phyloP scores from a whole-genome alignment of 2,113 vertebrate genomes.

The Cebus imitator region DNA sequence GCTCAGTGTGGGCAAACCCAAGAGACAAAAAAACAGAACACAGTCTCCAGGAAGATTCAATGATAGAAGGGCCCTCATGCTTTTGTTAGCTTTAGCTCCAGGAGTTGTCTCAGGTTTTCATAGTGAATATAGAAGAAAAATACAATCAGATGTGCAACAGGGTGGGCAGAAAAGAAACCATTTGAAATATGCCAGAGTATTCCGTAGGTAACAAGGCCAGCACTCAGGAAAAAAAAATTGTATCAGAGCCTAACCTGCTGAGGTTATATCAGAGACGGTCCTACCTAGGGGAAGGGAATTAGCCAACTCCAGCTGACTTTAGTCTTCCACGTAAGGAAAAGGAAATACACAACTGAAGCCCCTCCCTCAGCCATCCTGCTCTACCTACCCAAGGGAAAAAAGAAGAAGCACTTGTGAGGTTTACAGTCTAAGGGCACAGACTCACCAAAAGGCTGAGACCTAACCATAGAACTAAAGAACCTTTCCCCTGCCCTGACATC shows the following conservation, averaged over 20 bases:
- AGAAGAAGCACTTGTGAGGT: not conserved
- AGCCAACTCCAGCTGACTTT: no score
- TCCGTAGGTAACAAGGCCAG: not conserved
- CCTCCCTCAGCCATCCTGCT: not conserved
- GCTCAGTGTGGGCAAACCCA: rapidly evolving
- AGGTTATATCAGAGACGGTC: not conserved
- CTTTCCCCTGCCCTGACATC: not conserved
- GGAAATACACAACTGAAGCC: not conserved
- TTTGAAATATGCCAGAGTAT: not conserved
- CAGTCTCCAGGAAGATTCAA: no score
- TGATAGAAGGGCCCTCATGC: no score
- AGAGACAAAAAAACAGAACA: not conserved
- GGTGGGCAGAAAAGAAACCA: not conserved
- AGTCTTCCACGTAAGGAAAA: not conserved
- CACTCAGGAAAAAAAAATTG: not conserved
- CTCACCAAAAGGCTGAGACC: not conserved
- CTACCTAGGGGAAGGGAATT: not conserved
- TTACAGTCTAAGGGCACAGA: not conserved
- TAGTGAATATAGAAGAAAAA: not conserved
- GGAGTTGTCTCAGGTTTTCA: not conserved
- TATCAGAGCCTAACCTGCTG: not conserved
- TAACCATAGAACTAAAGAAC: not conserved
- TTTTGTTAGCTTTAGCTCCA: not conserved
- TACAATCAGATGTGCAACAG: not conserved
- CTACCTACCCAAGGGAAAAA: rapidly evolving